Evolutionary conservation across 1,140 invertebrate species (phyloP).

Genomic region (Pseudomyrmex cubaensis): DNA sequence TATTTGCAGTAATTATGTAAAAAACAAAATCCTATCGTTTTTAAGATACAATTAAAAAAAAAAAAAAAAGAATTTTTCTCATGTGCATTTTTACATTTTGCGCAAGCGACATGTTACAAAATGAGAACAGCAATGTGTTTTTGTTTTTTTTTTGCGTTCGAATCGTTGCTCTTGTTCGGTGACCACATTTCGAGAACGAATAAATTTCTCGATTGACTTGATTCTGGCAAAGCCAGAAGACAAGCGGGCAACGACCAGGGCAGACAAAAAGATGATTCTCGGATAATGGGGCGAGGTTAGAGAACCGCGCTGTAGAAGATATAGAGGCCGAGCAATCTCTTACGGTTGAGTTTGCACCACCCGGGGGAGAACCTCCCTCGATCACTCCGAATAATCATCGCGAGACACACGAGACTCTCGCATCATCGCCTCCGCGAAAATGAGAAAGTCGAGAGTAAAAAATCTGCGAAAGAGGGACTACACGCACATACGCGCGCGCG

Average conservation of each 20-base stretch:
- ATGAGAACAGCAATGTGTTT: neutral
- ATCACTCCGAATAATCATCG: constrained; percentile 81
- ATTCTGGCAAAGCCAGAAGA: constrained; percentile 41
- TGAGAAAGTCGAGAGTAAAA: constrained; percentile 57
- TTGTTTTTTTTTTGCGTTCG: neutral
- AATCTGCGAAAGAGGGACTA: constrained; percentile 21
- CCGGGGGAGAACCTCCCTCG: constrained; percentile 63
- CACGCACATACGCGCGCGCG: neutral
- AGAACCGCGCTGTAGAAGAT: constrained; percentile 57
- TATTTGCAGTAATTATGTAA: neutral
- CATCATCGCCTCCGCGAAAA: constrained; percentile 73
- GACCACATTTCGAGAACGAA: constrained; percentile 25
- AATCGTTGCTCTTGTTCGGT: constrained; percentile 17
- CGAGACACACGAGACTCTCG: constrained; percentile 61
- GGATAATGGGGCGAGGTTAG: constrained; percentile 64
- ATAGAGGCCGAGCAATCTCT: constrained; percentile 76
- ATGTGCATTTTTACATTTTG: no score
- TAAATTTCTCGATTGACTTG: constrained; percentile 65
- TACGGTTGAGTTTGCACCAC: constrained; percentile 76
- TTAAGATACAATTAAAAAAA: neutral
- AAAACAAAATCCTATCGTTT: neutral
- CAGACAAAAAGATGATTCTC: constrained; percentile 67
- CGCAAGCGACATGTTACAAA: neutral
- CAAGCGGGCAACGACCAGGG: constrained; percentile 27
- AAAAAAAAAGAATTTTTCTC: neutral